These are phyloP conservation scores for Holothuria glaberrima DNA, from an alignment of 35 echinoderm and acorn worm species.

Conservation along the genomic window DNA sequence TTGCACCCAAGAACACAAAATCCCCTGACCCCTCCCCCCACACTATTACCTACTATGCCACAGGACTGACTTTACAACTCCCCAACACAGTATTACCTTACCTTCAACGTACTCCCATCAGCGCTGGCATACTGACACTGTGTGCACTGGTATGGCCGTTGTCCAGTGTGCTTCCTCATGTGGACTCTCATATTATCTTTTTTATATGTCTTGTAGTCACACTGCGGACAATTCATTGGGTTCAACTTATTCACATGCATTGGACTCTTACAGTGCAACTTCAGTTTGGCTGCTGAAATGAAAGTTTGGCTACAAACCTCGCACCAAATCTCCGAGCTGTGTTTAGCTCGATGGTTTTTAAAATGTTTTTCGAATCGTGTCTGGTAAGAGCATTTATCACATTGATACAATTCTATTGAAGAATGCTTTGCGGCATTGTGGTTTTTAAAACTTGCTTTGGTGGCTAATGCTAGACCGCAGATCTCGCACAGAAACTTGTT, in stretches of 20 bases:
- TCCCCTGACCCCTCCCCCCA: too few relatives aligned
- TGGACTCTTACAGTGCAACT: slow-evolving; percentile 73
- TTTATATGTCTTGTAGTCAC: slow-evolving; percentile 95
- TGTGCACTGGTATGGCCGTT: slow-evolving; percentile 89
- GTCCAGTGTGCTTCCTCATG: slow-evolving; percentile 84
- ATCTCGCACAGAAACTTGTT: slow-evolving; percentile 90
- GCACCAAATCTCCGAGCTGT: slow-evolving; percentile 78
- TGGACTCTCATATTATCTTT: slow-evolving; percentile 94
- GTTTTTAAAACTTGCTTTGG: slow-evolving; percentile 71
- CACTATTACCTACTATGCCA: too few relatives aligned
- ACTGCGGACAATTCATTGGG: slow-evolving; percentile 82
- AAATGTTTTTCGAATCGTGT: slow-evolving; percentile 74
- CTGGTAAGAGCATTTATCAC: slow-evolving; percentile 77
- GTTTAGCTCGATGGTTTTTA: slow-evolving; percentile 75
- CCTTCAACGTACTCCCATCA: slow-evolving; percentile 94
- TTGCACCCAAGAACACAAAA: too few relatives aligned
- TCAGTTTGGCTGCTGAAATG: slow-evolving; percentile 62
- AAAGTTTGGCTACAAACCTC: slow-evolving; percentile 76
- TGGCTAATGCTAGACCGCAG: slow-evolving; percentile 81
- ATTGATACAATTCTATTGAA: slow-evolving; percentile 4
- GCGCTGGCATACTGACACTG: slow-evolving; percentile 91
- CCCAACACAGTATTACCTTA: neutral
- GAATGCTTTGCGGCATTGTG: slow-evolving; percentile 75
- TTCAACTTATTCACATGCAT: slow-evolving; percentile 86
- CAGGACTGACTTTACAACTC: too few relatives aligned